Evolutionary conservation across 2,888 invertebrate species (phyloP).

Genomic region (Andrena trimmerana): DNA sequence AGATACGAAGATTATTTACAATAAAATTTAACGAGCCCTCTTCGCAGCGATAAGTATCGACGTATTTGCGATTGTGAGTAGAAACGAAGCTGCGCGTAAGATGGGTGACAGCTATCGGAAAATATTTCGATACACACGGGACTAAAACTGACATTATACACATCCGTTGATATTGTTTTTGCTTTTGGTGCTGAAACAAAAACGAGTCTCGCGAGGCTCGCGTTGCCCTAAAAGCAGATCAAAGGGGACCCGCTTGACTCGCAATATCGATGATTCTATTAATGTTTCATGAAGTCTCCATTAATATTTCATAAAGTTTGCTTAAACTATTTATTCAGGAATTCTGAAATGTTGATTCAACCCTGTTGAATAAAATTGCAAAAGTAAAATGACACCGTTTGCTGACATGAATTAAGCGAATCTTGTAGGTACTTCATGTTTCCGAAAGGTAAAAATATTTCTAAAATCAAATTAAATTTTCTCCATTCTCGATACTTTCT

Average conservation of each 20-base stretch:
- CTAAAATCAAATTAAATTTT: background rate
- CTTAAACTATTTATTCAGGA: background rate
- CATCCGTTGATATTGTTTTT: background rate
- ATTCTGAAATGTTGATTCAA: background rate
- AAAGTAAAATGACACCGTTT: background rate
- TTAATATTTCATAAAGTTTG: slow-evolving; percentile 37
- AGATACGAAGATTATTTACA: slow-evolving; percentile 11
- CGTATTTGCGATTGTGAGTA: slow-evolving; percentile 10
- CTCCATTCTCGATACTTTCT: background rate
- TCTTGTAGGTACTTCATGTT: too few relatives aligned
- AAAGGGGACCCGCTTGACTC: background rate
- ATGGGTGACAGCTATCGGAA: slow-evolving; percentile 22
- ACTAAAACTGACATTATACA: background rate
- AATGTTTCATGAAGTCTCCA: slow-evolving; percentile 33
- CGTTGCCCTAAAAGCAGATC: background rate
- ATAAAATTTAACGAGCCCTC: slow-evolving; percentile 31
- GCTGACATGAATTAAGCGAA: too few relatives aligned
- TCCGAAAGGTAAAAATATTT: background rate
- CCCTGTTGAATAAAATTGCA: background rate
- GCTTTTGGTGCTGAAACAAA: background rate
- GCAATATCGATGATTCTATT: slow-evolving; percentile 10
- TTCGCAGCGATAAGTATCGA: slow-evolving; percentile 26
- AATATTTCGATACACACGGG: slow-evolving; percentile 21
- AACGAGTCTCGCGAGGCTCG: slow-evolving; percentile 1
- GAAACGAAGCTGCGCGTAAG: slow-evolving; percentile 8